Percentiles rank a stretch among this genome's conserved stretches.
Evolutionary conservation across 2,113 vertebrate species (phyloP).

Genomic region (Poeciliopsis retropinna): DNA sequence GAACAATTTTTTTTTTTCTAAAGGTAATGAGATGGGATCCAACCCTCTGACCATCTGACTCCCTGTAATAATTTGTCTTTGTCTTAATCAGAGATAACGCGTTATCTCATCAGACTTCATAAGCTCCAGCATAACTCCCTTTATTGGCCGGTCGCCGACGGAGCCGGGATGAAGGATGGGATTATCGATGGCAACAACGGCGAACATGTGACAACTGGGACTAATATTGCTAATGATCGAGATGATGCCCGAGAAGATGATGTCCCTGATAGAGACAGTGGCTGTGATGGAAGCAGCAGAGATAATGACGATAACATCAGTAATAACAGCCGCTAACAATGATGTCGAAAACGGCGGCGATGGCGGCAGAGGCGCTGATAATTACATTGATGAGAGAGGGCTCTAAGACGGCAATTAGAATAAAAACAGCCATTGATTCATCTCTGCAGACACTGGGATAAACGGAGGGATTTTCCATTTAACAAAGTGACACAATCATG

Average conservation of each 20-base stretch:
- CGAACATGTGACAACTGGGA: constrained; percentile 39
- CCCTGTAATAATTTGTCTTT: constrained; percentile 52
- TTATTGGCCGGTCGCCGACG: constrained; percentile 42
- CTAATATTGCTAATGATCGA: constrained; percentile 63
- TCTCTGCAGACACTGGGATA: constrained; percentile 57
- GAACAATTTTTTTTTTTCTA: constrained; percentile 50
- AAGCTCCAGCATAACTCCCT: constrained; percentile 36
- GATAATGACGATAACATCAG: constrained; percentile 55
- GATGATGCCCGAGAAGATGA: constrained; percentile 48
- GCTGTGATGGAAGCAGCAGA: constrained; percentile 40
- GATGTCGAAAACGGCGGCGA: constrained; percentile 52
- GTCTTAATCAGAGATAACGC: constrained; percentile 54
- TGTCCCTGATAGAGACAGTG: constrained; percentile 13
- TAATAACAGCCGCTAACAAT: constrained; percentile 54
- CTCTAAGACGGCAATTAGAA: constrained; percentile 66
- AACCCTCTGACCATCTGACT: constrained; percentile 46
- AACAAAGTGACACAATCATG: constrained; percentile 71
- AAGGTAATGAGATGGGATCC: constrained; percentile 52
- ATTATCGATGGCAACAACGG: constrained; percentile 53
- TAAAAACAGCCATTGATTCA: constrained; percentile 70
- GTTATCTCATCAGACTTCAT: constrained; percentile 55
- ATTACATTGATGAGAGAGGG: constrained; percentile 63
- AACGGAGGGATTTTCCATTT: constrained; percentile 58
- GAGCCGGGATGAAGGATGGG: constrained; percentile 45
- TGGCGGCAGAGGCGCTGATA: constrained; percentile 55